Base-by-base conservation (phyloP, 2,113 vertebrate genomes). In the Panthera uncia region DNA sequence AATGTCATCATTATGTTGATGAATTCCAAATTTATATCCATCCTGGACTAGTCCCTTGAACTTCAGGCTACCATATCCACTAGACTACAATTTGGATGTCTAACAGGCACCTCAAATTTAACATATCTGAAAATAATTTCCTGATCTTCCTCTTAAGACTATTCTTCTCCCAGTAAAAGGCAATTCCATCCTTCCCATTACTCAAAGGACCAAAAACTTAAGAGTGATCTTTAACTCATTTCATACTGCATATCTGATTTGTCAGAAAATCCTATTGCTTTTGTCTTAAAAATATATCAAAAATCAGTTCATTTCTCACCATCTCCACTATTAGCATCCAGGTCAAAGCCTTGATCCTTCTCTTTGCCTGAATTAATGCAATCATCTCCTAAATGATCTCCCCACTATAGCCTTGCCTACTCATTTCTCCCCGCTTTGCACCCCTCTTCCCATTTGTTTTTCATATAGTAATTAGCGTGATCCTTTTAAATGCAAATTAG, bases 401-500 rank as follows among this genome's bases (percentile, higher is more conserved):
- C 14, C 57, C 81, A 63, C 14, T 52, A 71, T 11, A 95, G 38
- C 14, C 31, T 69, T 86, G 66, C 36, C 41, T 55, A 18, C 48
- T 94, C 11, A 69, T 33, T 16, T 68, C 31, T 68, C 14, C 65
- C 65, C 31, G 31, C 16, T 68, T 68, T 10, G 15, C 31, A 13
- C 7, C 55, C 48, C 29, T 36, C 5, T 33, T 14, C 25, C 25
- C n/a, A 50, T 76, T 90, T 81, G n/a, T 76, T 78, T 81, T 74
- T 23, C 63, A 79, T 1, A 73, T 0, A n/a, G 65, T 79, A 65
- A 87, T 23, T 50, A 78, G 15, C 31, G 5, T 65, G 27, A 52
- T 76, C n/a, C 23, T 81, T 89, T 94, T 29, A 94, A 97, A 80
- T 92, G 3, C 11, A 94, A 94, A 29, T 85, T 66, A 81, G 71